Evolutionary conservation across 2,797 vertebrate genomes (phyloP), one percentile per base, ranked within the genome.

Genomic region (Siniperca scherzeri): DNA sequence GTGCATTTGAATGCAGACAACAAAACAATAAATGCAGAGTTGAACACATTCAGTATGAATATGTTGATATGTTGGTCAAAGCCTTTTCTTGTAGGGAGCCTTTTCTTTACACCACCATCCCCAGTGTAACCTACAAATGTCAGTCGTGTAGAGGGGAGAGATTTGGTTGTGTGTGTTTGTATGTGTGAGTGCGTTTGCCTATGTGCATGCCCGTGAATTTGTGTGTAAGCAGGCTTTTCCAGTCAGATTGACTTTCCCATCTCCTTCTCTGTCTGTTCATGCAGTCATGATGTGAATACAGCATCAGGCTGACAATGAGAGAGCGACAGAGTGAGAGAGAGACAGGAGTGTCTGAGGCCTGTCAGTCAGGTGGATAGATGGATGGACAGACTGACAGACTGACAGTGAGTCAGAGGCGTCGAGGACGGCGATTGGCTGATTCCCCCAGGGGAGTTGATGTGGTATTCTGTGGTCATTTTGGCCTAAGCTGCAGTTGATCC

Each of bases 211-310:
- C 17, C 12, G 17, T 77, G 64, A 48, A 71, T 85, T 33, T 61
- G 44, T 79, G 38, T 90, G 79, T 33, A 38, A 38, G 74, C 76
- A 53, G 77, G 67, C 50, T 71, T 87, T 81, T 70, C 61, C 9
- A 56, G 83, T 87, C 83, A 64, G 64, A 57, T 64, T 83, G 86
- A 92, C 90, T 92, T 94, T 89, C 74, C 73, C 12, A 7, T 88
- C 84, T 89, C 89, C 89, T 91, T 88, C 62, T 64, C 74, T 84
- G 89, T 77, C 78, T 82, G 75, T 57, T 74, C 59, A n/a, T 70
- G 57, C 36, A 71, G 76, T 65, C 85, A 53, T 85, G 81, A 81
- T 70, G 83, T 67, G 84, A 89, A 81, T 81, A 55, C 82, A 53
- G 67, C 66, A 84, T 89, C 75, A 80, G 75, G 73, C 53, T 78